Conservation (phyloP, 2,797 vertebrate genomes). For the Carcharodon carcharias region DNA sequence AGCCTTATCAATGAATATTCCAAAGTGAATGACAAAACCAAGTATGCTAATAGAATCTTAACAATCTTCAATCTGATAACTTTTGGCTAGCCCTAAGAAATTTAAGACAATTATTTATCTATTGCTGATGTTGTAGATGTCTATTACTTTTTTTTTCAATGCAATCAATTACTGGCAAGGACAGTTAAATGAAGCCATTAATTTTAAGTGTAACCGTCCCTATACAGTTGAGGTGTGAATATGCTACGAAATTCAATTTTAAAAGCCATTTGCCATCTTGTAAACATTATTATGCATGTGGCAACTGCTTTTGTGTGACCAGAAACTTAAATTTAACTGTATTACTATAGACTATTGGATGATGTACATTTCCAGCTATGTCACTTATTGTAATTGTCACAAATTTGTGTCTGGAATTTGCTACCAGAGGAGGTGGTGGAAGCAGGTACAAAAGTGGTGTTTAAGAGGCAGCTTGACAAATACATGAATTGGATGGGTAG, state of each 20-base stretch:
- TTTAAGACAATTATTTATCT: background rate
- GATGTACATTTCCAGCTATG: too few relatives aligned
- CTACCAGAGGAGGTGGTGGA: too few relatives aligned
- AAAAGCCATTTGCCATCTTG: background rate
- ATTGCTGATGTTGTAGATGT: background rate
- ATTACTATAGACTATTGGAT: too few relatives aligned
- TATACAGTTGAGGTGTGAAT: background rate
- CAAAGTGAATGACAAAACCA: background rate
- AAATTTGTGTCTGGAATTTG: too few relatives aligned
- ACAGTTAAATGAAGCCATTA: background rate
- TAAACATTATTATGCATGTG: too few relatives aligned
- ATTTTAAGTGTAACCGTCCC: background rate
- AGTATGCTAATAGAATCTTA: background rate
- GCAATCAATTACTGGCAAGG: slow-evolving; percentile 1
- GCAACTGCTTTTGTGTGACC: too few relatives aligned
- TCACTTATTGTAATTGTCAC: too few relatives aligned
- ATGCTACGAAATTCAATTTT: background rate
- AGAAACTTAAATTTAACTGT: too few relatives aligned
- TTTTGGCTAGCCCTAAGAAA: background rate
- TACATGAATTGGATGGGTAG: too few relatives aligned
- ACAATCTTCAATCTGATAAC: background rate
- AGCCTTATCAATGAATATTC: background rate
- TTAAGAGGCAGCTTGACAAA: too few relatives aligned
- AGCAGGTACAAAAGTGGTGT: too few relatives aligned
- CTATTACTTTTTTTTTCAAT: background rate